These are phyloP conservation scores for Teleiodes luculella DNA, from an alignment of 2,888 invertebrate genomes.

Conservation along the genomic window DNA sequence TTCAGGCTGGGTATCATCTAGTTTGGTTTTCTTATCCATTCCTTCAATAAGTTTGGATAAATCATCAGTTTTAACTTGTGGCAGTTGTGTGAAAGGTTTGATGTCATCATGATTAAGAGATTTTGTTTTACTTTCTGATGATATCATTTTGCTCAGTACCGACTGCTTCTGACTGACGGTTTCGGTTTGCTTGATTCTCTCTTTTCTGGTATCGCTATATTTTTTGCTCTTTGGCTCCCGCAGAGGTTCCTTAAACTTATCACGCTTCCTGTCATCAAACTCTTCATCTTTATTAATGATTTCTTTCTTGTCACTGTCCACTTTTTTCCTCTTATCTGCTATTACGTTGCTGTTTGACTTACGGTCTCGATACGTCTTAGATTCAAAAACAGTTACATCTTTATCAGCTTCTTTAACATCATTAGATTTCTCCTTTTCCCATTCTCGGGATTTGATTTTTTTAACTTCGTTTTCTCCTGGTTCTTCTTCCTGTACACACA, in stretches of 20 bases:
- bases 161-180: constrained; percentile 57
- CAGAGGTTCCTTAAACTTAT: constrained; percentile 65
- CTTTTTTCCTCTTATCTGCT: constrained; percentile 68
- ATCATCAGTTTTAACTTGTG: constrained; percentile 73
- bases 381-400: constrained; percentile 62
- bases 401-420: constrained; percentile 56
- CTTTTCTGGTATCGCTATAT: constrained; percentile 71
- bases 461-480: constrained; percentile 62
- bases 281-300: constrained; percentile 57
- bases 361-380: constrained; percentile 65
- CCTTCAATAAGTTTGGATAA: constrained; percentile 66
- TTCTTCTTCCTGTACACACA: constrained; percentile 59
- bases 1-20: constrained; percentile 43
- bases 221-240: constrained; percentile 70
- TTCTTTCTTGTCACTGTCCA: constrained; percentile 65
- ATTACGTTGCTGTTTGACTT: constrained; percentile 50
- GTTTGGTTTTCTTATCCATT: constrained; percentile 64
- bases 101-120: constrained; percentile 64
- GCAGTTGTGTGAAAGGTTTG: constrained; percentile 72
- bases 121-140: constrained; percentile 58
- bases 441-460: constrained; percentile 69
- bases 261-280: constrained; percentile 64
- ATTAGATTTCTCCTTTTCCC: constrained; percentile 62
- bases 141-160: constrained; percentile 56
- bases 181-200: constrained; percentile 59